Base-by-base conservation (phyloP, 92 coral and sea anemone species). In the Diadumene lineata region DNA sequence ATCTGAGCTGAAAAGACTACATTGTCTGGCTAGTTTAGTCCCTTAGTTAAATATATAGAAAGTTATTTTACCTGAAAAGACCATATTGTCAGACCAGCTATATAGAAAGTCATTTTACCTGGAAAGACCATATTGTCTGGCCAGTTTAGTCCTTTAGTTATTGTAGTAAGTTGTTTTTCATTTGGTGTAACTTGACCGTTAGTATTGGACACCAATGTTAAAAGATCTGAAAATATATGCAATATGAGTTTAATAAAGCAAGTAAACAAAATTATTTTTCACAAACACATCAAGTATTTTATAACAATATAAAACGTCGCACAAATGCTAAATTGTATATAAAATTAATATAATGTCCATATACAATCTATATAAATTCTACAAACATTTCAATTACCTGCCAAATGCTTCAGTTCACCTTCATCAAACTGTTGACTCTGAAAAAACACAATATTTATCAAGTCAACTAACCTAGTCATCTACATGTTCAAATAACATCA, bases 71-170 rank as follows among this genome's bases (percentile, higher is more conserved):
- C 98, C n/a, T n/a, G n/a, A n/a, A n/a, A n/a, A n/a, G n/a, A n/a
- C n/a, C n/a, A n/a, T n/a, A n/a, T n/a, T 56, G 7, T 6, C 62
- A 56, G 24, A 56, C 10, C 24, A n/a, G 24, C 62, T 8, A 25
- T n/a, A 56, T 8, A 11, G 22, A 56, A 56, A 25, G 62, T 17
- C 17, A 8, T 9, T 46, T 1, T 57, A 94, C 98, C 98, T 88
- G 98, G 98, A 73, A 91, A 91, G 21, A 92, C 85, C 25, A 86
- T 63, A 38, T 79, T 83, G 24, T 84, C 50, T 7, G 97, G 98
- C 98, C 98, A 94, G 31, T 89, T 79, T 44, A 87, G 78, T 13
- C 92, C 88, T 76, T 84, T 91, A 16, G 77, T 61, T 50, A 91
- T 60, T 2, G 75, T 16, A 2, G 77, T 60, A 9, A 87, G 72